Percentiles rank a stretch among this genome's conserved stretches.
Conservation (phyloP, 2,888 invertebrate species). For the Alentia gelatinosa region DNA sequence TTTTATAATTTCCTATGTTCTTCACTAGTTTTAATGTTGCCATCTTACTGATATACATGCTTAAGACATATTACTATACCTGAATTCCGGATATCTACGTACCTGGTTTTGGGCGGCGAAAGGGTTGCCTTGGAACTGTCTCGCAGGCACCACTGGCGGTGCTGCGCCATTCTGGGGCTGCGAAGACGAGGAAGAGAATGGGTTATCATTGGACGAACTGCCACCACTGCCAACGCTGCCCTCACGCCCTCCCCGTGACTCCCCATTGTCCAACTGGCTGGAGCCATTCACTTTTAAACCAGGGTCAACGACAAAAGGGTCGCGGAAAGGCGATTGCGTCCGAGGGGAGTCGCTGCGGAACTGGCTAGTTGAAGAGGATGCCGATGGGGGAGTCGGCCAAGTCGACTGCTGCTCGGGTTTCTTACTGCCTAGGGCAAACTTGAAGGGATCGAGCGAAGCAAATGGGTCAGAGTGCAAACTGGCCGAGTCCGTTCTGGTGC, state of each 20-base stretch:
- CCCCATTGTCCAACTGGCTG: constrained; percentile 16
- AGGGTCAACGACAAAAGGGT: constrained; percentile 36
- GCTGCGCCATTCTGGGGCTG: constrained; percentile 18
- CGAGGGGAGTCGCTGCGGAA: constrained; percentile 21
- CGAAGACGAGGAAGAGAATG: constrained; percentile 35
- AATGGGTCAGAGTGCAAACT: constrained; percentile 48
- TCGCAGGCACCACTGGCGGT: constrained; percentile 19
- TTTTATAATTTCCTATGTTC: no score
- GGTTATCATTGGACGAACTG: constrained; percentile 8
- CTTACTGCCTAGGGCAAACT: constrained; percentile 37
- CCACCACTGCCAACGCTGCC: constrained; percentile 25
- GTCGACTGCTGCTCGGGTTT: constrained; percentile 38
- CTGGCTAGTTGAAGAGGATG: background rate
- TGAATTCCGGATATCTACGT: background rate
- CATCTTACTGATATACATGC: background rate
- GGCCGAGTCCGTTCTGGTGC: constrained; percentile 27
- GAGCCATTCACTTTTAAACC: constrained; percentile 43
- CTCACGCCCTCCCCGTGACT: constrained; percentile 43
- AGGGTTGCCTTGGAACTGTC: constrained; percentile 50
- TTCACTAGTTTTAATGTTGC: no score
- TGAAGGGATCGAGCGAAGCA: constrained; percentile 43
- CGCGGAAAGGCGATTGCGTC: constrained; percentile 47
- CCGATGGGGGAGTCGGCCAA: constrained; percentile 18
- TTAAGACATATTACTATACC: background rate
- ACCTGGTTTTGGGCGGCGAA: constrained; percentile 52